Conservation (phyloP, 2,113 vertebrate genomes). For the Boulengeromyrus knoepffleri region DNA sequence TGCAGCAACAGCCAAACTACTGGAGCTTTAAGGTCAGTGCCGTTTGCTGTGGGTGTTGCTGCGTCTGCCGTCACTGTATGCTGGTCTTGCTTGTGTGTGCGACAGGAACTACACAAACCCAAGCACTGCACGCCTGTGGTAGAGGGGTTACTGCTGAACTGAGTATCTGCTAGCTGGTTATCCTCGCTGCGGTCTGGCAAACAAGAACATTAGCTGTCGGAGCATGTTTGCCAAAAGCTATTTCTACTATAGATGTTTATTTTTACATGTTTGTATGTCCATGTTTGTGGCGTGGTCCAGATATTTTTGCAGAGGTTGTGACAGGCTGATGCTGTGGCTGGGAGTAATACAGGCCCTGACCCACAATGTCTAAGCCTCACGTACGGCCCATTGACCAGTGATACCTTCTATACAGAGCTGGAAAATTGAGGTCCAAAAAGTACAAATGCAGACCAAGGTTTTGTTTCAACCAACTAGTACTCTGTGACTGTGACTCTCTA, state of each 20-base stretch:
- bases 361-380: neutral
- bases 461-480: too few relatives aligned
- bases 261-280: neutral
- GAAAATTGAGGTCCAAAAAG: neutral
- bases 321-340: neutral
- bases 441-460: too few relatives aligned
- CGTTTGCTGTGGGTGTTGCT: conserved; percentile 50
- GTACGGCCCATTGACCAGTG: neutral
- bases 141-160: neutral
- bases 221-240: neutral
- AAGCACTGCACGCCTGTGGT: neutral
- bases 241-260: neutral
- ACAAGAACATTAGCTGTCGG: neutral
- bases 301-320: neutral
- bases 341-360: neutral
- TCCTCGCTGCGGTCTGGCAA: neutral
- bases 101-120: neutral
- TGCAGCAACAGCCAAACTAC: conserved; percentile 89
- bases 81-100: conserved; percentile 4
- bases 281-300: neutral
- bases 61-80: conserved; percentile 23
- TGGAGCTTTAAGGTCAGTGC: conserved; percentile 98
- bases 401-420: neutral
- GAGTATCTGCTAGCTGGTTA: neutral
- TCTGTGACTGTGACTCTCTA: too few relatives aligned